These are phyloP conservation scores for Calephelis perditalis DNA, from an alignment of 2,888 invertebrate genomes.

Conservation along the genomic window DNA sequence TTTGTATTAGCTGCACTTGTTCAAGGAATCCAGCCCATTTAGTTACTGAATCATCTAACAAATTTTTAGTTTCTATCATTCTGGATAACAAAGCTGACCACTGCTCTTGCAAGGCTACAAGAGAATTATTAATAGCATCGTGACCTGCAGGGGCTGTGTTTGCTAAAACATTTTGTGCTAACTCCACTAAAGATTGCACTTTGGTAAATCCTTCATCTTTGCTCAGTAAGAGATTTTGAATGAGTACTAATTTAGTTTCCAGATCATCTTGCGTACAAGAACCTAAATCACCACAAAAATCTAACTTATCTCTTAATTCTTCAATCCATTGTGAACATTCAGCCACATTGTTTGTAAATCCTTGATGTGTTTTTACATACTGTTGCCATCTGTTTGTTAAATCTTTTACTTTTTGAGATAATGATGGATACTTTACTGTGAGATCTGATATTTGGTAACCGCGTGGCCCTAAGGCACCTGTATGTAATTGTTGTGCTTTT, in stretches of 20 bases:
- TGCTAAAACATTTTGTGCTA: slow-evolving; percentile 93
- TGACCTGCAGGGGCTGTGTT: slow-evolving; percentile 95
- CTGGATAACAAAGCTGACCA: slow-evolving; percentile 93
- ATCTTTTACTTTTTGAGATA: slow-evolving; percentile 94
- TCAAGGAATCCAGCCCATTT: slow-evolving; percentile 95
- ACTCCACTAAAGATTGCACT: slow-evolving; percentile 92
- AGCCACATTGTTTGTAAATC: slow-evolving; percentile 88
- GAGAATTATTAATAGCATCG: slow-evolving; percentile 88
- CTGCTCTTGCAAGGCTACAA: slow-evolving; percentile 90
- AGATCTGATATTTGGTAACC: slow-evolving; percentile 92
- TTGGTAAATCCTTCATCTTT: slow-evolving; percentile 96
- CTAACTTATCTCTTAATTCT: slow-evolving; percentile 88
- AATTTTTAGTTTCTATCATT: slow-evolving; percentile 93
- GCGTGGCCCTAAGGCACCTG: slow-evolving; percentile 84
- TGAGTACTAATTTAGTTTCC: slow-evolving; percentile 89
- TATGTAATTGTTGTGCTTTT: slow-evolving; percentile 90
- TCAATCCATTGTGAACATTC: slow-evolving; percentile 92
- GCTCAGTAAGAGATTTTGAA: slow-evolving; percentile 91
- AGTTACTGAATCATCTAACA: slow-evolving; percentile 91
- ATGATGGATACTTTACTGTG: slow-evolving; percentile 94
- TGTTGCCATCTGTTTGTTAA: slow-evolving; percentile 94
- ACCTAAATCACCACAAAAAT: slow-evolving; percentile 90
- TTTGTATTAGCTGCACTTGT: slow-evolving; percentile 90
- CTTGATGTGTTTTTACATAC: slow-evolving; percentile 91
- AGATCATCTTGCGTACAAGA: slow-evolving; percentile 91